A percentile compares a stretch with the other conserved stretches of the same genome.
Evolutionary conservation across 2,888 invertebrate species (phyloP).

Genomic region (Masnerella sp.): DNA sequence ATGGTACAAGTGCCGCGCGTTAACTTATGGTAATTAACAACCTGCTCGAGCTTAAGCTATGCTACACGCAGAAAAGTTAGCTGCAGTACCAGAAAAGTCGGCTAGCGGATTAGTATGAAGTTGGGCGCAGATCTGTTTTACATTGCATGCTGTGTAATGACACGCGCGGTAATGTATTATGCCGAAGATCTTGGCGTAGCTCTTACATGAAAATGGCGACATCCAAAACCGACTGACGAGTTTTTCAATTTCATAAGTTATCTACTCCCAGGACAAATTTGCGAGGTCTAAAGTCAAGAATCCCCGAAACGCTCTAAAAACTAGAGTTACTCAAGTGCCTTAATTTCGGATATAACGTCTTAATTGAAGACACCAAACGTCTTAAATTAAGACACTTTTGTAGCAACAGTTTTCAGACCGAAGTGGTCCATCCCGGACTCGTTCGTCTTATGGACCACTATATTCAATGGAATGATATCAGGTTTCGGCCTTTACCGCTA

Average conservation of each 20-base stretch:
- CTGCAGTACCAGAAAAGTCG: conserved; percentile 31
- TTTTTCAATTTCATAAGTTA: conserved; percentile 45
- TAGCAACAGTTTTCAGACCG: no score
- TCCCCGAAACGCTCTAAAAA: background rate
- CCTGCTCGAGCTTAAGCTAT: conserved; percentile 43
- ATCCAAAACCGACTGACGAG: conserved; percentile 39
- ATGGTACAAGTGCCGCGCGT: conserved; percentile 25
- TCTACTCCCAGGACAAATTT: conserved; percentile 17
- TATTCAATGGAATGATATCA: no score
- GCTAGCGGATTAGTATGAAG: conserved; percentile 45
- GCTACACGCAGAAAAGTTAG: conserved; percentile 49
- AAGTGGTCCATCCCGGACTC: no score
- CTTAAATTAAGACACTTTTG: no score
- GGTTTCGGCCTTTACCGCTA: no score
- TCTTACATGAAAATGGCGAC: conserved; percentile 49
- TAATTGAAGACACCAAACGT: no score
- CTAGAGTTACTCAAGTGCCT: no score
- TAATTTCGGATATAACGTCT: no score
- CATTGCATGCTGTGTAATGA: conserved; percentile 50
- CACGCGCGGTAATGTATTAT: conserved; percentile 34
- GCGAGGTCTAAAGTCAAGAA: no score
- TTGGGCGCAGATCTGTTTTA: conserved; percentile 33
- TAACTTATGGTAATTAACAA: conserved; percentile 35
- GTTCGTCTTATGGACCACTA: no score
- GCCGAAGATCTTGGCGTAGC: conserved; percentile 27